A percentile compares a stretch with the other conserved stretches of the same genome.
Conservation (phyloP, 2,888 invertebrate genomes). For the Muschampia plurimacula region DNA sequence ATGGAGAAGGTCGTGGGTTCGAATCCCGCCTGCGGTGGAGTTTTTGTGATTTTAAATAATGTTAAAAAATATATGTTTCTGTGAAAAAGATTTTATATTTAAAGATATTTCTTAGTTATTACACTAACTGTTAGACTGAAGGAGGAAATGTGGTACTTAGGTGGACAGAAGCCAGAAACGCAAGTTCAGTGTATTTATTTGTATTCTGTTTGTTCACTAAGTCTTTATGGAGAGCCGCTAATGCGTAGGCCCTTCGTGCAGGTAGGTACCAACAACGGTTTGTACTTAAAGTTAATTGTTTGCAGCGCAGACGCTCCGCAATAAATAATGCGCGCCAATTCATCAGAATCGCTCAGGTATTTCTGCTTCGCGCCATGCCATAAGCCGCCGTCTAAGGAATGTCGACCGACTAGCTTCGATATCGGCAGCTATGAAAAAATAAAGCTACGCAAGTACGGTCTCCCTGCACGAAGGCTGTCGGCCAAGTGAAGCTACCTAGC, state of each 20-base stretch:
- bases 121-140: neutral
- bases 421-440: constrained; percentile 58
- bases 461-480: constrained; percentile 54
- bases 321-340: constrained; percentile 74
- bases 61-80: too few species aligned
- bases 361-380: constrained; percentile 81
- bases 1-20: too few species aligned
- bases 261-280: constrained; percentile 22
- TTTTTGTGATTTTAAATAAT: too few species aligned
- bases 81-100: too few species aligned
- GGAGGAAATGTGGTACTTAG: neutral
- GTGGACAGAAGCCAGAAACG: neutral
- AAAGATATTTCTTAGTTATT: too few species aligned
- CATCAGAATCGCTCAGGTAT: constrained; percentile 77
- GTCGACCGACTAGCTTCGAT: constrained; percentile 75
- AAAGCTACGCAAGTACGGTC: constrained; percentile 57
- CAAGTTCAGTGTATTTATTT: neutral
- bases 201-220: constrained; percentile 1
- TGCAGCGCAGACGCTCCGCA: constrained; percentile 54
- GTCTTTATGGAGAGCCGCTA: constrained; percentile 9
- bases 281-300: constrained; percentile 51
- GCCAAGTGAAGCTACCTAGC: constrained; percentile 53
- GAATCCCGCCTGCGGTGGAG: too few species aligned
- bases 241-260: constrained; percentile 14
- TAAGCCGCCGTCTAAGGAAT: constrained; percentile 75